These are phyloP conservation scores for Vidua chalybeata DNA, from an alignment of 2,113 vertebrate genomes.

Conservation along the genomic window DNA sequence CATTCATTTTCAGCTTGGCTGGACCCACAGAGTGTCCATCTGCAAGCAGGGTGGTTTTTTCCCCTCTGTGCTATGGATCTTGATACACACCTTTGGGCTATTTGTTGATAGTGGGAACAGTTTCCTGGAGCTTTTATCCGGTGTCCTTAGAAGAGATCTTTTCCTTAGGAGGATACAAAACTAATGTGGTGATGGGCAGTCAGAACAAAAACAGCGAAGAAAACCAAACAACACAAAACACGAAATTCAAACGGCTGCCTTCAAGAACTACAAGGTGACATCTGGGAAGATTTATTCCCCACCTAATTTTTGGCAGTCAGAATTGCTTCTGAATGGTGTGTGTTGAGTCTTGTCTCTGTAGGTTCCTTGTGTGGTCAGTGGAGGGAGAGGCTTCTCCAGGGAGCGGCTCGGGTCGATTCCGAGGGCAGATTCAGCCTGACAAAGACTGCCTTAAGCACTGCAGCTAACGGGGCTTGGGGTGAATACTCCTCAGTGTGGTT, in stretches of 20 bases:
- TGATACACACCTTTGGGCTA: background rate
- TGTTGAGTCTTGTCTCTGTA: background rate
- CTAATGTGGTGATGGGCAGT: background rate
- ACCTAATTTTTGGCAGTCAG: background rate
- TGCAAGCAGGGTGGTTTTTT: background rate
- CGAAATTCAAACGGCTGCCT: background rate
- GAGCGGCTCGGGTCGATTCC: background rate
- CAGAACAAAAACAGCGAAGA: background rate
- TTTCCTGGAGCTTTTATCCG: background rate
- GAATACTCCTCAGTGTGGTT: background rate
- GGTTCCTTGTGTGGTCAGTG: background rate
- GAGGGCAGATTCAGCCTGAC: background rate
- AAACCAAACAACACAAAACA: background rate
- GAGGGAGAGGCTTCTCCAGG: background rate
- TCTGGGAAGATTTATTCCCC: background rate
- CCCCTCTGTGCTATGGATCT: background rate
- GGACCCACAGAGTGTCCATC: background rate
- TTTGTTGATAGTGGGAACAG: background rate
- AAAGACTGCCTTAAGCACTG: background rate
- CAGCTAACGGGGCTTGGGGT: background rate
- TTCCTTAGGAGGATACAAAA: background rate
- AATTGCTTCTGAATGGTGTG: background rate
- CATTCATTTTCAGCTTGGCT: background rate
- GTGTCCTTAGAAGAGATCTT: background rate
- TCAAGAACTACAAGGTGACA: background rate